Evolutionary conservation across 2,888 invertebrate species (phyloP).

Genomic region (Drosophila tanythrix): DNA sequence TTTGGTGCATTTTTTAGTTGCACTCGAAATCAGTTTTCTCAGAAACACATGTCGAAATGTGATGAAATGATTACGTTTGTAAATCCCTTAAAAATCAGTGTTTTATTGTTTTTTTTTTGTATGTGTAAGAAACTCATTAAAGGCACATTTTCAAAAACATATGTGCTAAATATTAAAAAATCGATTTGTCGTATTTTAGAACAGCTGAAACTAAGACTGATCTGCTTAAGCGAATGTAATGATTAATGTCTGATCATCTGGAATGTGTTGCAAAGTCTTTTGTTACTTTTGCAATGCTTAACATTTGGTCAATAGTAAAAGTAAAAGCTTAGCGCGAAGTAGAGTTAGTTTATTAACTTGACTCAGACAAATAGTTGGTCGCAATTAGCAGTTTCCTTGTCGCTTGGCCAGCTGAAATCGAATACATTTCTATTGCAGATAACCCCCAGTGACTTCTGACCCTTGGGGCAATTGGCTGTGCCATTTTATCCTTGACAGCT

Average conservation of each 20-base stretch:
- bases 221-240: neutral
- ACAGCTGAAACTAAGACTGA: neutral
- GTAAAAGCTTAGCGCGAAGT: neutral
- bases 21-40: neutral
- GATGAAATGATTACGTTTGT: too few relatives aligned
- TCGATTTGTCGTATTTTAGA: too few relatives aligned
- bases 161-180: neutral
- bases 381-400: neutral
- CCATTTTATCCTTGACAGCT: constrained; percentile 38
- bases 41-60: neutral
- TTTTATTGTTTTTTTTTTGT: too few relatives aligned
- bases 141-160: neutral
- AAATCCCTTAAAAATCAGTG: neutral
- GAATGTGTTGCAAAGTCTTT: neutral
- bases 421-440: constrained; percentile 27
- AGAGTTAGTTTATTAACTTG: neutral
- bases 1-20: neutral
- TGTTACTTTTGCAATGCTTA: neutral
- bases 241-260: neutral
- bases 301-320: neutral
- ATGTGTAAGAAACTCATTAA: neutral
- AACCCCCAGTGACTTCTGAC: constrained; percentile 16
- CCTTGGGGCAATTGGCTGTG: constrained; percentile 5
- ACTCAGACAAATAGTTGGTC: neutral
- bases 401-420: constrained; percentile 13